A percentile compares a stretch with the other conserved stretches of the same genome.
Conservation (phyloP, 2,797 vertebrate species). For the Argya squamiceps region DNA sequence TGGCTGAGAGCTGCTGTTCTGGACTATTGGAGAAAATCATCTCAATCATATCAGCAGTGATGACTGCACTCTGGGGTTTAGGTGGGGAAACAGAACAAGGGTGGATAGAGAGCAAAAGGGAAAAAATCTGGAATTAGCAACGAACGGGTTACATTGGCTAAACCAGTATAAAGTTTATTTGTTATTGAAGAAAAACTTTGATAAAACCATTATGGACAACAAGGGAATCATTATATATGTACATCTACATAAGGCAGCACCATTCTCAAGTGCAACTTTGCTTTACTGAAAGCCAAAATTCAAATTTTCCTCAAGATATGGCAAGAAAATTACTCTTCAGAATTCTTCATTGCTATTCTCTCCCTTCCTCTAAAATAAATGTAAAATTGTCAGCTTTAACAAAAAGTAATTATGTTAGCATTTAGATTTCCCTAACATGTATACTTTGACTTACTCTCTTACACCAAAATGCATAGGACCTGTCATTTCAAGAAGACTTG, state of each 20-base stretch:
- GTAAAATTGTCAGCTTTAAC: not conserved
- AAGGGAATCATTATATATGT: not conserved
- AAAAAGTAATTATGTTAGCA: not conserved
- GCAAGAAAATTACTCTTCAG: not conserved
- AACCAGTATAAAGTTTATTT: not conserved
- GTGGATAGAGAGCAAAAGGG: not conserved
- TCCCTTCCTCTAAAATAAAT: not conserved
- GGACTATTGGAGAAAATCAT: constrained; percentile 97
- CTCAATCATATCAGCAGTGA: constrained; percentile 96
- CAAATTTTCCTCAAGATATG: not conserved
- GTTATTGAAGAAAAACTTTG: not conserved
- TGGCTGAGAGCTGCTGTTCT: constrained; percentile 95
- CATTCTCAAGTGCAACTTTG: not conserved
- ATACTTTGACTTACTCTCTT: not conserved
- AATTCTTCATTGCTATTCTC: not conserved
- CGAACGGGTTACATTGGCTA: not conserved
- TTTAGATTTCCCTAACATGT: not conserved
- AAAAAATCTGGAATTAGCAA: not conserved
- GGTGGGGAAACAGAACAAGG: not conserved
- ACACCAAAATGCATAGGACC: not conserved
- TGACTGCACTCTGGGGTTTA: constrained; percentile 85
- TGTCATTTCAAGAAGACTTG: not conserved
- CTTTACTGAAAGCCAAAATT: not conserved
- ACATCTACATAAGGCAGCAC: not conserved
- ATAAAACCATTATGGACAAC: not conserved